A percentile compares a stretch with the other conserved stretches of the same genome.
These are phyloP conservation scores for Platysternon megacephalum DNA, from an alignment of 2,113 vertebrate genomes.

Conservation along the genomic window DNA sequence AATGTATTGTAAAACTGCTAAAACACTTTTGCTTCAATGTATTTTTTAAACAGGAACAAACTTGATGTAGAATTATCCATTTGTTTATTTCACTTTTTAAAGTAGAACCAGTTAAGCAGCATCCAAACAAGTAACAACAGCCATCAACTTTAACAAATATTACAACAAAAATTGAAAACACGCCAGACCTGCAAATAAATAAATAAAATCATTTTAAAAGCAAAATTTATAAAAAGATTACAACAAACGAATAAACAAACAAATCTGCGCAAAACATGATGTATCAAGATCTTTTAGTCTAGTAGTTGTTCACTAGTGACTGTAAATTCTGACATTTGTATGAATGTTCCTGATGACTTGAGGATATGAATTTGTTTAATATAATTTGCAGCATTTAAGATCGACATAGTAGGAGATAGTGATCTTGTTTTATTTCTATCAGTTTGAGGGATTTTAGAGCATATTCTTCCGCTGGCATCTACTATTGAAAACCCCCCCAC, in stretches of 20 bases:
- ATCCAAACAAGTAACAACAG: not conserved
- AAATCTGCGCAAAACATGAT: not conserved
- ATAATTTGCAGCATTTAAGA: not conserved
- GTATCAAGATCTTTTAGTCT: not conserved
- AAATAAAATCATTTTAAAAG: not conserved
- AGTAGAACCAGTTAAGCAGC: not conserved
- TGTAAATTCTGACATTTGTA: not conserved
- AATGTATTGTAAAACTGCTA: not conserved
- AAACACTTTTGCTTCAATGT: not conserved
- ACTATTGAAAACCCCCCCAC: not conserved
- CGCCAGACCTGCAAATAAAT: not conserved
- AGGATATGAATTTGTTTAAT: not conserved
- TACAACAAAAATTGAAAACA: not conserved
- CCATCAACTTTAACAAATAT: not conserved
- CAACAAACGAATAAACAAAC: not conserved
- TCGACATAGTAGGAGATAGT: accelerated
- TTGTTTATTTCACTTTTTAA: not conserved
- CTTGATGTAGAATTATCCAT: not conserved
- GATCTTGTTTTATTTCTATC: not conserved
- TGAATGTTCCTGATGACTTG: not conserved
- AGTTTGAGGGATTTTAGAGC: not conserved
- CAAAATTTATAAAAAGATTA: not conserved
- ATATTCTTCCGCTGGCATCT: not conserved
- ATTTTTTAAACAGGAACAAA: not conserved
- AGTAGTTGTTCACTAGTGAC: not conserved